Conservation (phyloP, 1,140 invertebrate genomes). For the Cepaea nemoralis region DNA sequence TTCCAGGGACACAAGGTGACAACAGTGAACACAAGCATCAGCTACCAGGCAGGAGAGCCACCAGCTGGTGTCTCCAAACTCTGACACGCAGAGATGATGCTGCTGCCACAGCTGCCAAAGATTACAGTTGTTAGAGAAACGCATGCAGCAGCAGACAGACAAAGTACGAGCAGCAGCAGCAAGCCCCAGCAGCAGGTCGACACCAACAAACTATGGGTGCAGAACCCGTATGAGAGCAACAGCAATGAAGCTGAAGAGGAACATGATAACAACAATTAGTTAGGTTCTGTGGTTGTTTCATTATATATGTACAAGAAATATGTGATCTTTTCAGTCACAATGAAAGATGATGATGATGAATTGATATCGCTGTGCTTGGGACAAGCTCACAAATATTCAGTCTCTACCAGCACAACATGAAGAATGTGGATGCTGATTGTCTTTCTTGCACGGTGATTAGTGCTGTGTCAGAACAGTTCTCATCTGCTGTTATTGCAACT, state of each 20-base stretch:
- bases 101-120: not conserved
- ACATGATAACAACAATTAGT: not conserved
- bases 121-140: not conserved
- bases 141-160: not conserved
- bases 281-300: too few relatives aligned
- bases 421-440: too few relatives aligned
- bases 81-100: not conserved
- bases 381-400: too few relatives aligned
- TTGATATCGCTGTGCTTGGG: too few relatives aligned
- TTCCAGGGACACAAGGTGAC: not conserved
- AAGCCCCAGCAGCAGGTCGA: not conserved
- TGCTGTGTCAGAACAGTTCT: too few relatives aligned
- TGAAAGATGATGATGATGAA: too few relatives aligned
- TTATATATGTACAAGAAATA: too few relatives aligned
- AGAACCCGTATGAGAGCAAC: constrained; percentile 4
- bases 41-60: not conserved
- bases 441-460: too few relatives aligned
- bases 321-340: too few relatives aligned
- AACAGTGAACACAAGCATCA: not conserved
- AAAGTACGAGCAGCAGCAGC: not conserved
- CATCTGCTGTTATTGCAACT: too few relatives aligned
- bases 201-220: constrained; percentile 19
- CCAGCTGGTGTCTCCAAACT: not conserved
- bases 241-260: not conserved
- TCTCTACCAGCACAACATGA: too few relatives aligned